A percentile compares a stretch with the other conserved stretches of the same genome.
phyloP scores from a whole-genome alignment of 2,797 vertebrate species.

The Danio jaintianensis region DNA sequence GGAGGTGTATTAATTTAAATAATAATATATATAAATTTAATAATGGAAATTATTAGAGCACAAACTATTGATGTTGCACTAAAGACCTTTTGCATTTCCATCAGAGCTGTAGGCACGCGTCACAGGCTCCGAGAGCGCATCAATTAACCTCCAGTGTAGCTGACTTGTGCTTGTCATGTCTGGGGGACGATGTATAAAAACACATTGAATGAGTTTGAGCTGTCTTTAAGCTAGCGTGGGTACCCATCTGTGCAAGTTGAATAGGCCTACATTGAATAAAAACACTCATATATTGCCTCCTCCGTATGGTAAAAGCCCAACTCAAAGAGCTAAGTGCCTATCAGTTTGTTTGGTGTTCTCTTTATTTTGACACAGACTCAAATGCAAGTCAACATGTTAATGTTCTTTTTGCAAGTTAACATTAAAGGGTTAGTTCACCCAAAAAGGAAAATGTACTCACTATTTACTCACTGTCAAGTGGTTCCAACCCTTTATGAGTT shows the following conservation, averaged over 20 bases:
- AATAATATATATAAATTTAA: too few species aligned
- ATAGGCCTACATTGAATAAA: neutral
- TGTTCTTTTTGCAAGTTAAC: too few species aligned
- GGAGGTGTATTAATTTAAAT: too few species aligned
- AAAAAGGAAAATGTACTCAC: too few species aligned
- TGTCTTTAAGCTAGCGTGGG: slow-evolving; percentile 76
- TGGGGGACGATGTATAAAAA: slow-evolving; percentile 47
- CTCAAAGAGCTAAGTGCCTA: neutral
- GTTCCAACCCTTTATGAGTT: too few species aligned
- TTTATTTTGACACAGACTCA: neutral
- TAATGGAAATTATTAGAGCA: neutral
- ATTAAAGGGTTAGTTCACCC: too few species aligned
- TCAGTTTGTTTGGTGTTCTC: neutral
- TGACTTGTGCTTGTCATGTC: slow-evolving; percentile 66
- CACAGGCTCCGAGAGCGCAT: slow-evolving; percentile 67
- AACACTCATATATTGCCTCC: neutral
- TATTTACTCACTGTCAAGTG: too few species aligned
- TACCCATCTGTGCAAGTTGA: slow-evolving; percentile 77
- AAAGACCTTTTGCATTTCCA: neutral
- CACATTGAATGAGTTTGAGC: slow-evolving; percentile 71
- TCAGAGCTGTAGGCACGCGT: slow-evolving; percentile 66
- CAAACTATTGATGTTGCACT: neutral
- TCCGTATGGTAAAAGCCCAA: neutral
- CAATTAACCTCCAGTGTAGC: slow-evolving; percentile 69
- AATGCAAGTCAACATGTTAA: neutral